A percentile compares a stretch with the other conserved stretches of the same genome.
These are phyloP conservation scores for Ostrea denselamellosa DNA, from an alignment of 1,140 invertebrate genomes.

Conservation along the genomic window DNA sequence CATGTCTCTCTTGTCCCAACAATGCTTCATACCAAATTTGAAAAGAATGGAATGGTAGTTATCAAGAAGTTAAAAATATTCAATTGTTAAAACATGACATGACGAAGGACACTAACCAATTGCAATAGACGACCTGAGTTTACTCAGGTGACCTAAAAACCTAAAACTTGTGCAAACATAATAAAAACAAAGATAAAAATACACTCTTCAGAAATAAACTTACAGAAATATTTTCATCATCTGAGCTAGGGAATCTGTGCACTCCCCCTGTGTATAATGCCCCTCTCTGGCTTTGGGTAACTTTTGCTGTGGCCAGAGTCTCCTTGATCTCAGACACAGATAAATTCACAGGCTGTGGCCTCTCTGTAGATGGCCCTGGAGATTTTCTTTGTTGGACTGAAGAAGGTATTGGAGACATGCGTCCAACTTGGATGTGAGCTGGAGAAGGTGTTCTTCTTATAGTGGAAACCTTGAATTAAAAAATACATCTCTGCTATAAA, in stretches of 20 bases:
- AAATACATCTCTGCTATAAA: neutral
- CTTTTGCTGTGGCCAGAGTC: neutral
- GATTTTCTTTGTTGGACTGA: neutral
- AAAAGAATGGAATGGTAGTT: too few relatives aligned
- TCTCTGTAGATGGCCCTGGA: slow-evolving; percentile 11
- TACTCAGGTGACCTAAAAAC: too few relatives aligned
- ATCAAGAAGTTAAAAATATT: too few relatives aligned
- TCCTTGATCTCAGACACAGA: slow-evolving; percentile 40
- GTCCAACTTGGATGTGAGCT: slow-evolving; percentile 41
- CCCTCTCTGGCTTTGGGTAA: neutral
- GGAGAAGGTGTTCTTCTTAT: slow-evolving; percentile 57
- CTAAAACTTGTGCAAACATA: neutral
- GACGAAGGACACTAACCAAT: too few relatives aligned
- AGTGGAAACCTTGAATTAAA: slow-evolving; percentile 47
- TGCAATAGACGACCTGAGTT: too few relatives aligned
- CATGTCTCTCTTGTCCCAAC: too few relatives aligned
- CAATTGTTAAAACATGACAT: too few relatives aligned
- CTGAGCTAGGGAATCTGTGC: neutral
- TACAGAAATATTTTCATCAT: slow-evolving; percentile 1
- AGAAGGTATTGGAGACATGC: slow-evolving; percentile 38
- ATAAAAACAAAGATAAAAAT: neutral
- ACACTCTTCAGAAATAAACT: neutral
- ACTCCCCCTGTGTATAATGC: neutral
- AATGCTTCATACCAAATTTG: too few relatives aligned
- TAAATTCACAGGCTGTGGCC: slow-evolving; percentile 50